phyloP scores from a whole-genome alignment of 92 coral and sea anemone genomes.

The Diadumene lineata region DNA sequence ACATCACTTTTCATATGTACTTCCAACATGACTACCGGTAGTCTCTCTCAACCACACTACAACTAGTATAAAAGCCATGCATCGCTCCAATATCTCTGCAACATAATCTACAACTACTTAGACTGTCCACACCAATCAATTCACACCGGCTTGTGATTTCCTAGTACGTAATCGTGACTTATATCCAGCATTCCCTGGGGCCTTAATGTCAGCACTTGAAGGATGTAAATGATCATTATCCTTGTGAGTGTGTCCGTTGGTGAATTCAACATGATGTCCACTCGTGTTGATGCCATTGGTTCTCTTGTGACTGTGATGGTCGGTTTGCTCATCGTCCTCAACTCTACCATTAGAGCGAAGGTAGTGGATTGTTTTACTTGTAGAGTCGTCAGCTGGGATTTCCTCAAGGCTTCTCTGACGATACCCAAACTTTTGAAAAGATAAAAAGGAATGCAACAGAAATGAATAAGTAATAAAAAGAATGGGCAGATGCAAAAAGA shows the following conservation, averaged over 20 bases:
- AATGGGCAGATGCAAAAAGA: background rate
- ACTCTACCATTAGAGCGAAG: slow-evolving; percentile 68
- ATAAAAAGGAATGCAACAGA: too few relatives aligned
- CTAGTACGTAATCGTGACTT: slow-evolving; percentile 50
- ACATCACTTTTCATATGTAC: too few relatives aligned
- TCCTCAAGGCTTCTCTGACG: slow-evolving; percentile 57
- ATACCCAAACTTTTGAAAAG: slow-evolving; percentile 10
- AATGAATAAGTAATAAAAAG: too few relatives aligned
- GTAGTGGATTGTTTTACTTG: slow-evolving; percentile 78
- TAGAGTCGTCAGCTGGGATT: slow-evolving; percentile 84
- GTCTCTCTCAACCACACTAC: too few relatives aligned
- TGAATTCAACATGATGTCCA: slow-evolving; percentile 37
- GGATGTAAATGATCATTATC: slow-evolving; percentile 25
- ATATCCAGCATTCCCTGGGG: background rate
- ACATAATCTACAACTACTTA: background rate
- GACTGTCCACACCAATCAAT: background rate
- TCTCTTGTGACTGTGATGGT: background rate
- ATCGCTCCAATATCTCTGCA: too few relatives aligned
- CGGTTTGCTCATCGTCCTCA: slow-evolving; percentile 15
- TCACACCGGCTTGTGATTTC: slow-evolving; percentile 68
- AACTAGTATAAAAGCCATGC: too few relatives aligned
- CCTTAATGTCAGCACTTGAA: slow-evolving; percentile 23
- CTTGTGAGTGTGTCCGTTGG: slow-evolving; percentile 6
- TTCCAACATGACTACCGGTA: too few relatives aligned
- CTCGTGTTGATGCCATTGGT: slow-evolving; percentile 37